Evolutionary conservation across 2,888 invertebrate species (phyloP).

Genomic region (Norana najaformis): DNA sequence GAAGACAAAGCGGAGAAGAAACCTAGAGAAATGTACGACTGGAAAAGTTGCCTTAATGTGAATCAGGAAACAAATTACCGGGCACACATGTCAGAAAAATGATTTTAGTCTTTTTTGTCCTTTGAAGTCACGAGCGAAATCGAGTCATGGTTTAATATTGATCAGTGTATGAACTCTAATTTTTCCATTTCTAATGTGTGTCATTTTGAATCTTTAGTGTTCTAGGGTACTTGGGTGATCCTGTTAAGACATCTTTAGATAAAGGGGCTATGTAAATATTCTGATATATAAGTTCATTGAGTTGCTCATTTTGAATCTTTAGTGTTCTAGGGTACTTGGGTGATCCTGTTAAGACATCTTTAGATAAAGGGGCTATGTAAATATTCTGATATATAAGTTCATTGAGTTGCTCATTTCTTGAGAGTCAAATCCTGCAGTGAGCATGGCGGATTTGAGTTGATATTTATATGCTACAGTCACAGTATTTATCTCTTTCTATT

Average conservation of each 20-base stretch:
- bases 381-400: too few species aligned
- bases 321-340: too few species aligned
- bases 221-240: too few species aligned
- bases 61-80: slow-evolving; percentile 7
- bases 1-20: not conserved
- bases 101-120: not conserved
- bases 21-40: not conserved
- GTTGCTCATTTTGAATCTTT: not conserved
- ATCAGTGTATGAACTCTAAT: not conserved
- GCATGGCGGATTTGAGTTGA: not conserved
- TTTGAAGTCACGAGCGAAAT: not conserved
- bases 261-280: too few species aligned
- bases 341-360: too few species aligned
- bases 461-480: not conserved
- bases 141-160: not conserved
- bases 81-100: not conserved
- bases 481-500: not conserved
- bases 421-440: not conserved
- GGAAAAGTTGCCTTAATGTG: slow-evolving; percentile 9
- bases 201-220: not conserved
- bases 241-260: too few species aligned
- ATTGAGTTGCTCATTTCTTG: not conserved
- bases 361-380: too few species aligned
- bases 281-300: not conserved
- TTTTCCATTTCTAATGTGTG: not conserved